Evolutionary conservation across 2,888 invertebrate genomes (phyloP).

Genomic region (Odontocerum albicorne): DNA sequence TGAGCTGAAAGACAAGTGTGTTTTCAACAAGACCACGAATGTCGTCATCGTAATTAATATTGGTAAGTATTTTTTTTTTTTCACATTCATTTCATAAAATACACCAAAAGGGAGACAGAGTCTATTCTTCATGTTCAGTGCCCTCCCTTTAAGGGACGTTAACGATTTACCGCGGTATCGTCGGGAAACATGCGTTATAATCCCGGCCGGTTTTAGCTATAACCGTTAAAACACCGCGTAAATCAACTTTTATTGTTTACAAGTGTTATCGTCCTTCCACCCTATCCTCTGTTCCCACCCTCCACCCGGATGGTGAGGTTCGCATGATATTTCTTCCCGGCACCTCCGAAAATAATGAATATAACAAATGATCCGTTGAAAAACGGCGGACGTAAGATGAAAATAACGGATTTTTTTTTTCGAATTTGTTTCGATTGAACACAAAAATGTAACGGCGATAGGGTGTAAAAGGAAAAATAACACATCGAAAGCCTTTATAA

Average conservation of each 20-base stretch:
- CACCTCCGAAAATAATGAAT: constrained; percentile 12
- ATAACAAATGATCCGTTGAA: constrained; percentile 1
- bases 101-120: no score
- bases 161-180: constrained; percentile 30
- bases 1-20: no score
- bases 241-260: constrained; percentile 36
- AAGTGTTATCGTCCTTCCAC: constrained; percentile 33
- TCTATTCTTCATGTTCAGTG: no score
- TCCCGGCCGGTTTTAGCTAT: constrained; percentile 28
- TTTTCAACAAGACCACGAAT: no score
- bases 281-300: neutral
- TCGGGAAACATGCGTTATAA: constrained; percentile 32
- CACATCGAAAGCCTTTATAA: no score
- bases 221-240: constrained; percentile 34
- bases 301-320: neutral
- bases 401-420: neutral
- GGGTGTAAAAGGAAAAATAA: no score
- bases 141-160: constrained; percentile 3
- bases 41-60: no score
- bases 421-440: no score
- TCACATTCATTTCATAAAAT: no score
- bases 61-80: no score
- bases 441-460: no score
- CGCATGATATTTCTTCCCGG: constrained; percentile 19
- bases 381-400: neutral